These are phyloP conservation scores for Hesperia comma DNA, from an alignment of 2,888 invertebrate species.

Conservation along the genomic window DNA sequence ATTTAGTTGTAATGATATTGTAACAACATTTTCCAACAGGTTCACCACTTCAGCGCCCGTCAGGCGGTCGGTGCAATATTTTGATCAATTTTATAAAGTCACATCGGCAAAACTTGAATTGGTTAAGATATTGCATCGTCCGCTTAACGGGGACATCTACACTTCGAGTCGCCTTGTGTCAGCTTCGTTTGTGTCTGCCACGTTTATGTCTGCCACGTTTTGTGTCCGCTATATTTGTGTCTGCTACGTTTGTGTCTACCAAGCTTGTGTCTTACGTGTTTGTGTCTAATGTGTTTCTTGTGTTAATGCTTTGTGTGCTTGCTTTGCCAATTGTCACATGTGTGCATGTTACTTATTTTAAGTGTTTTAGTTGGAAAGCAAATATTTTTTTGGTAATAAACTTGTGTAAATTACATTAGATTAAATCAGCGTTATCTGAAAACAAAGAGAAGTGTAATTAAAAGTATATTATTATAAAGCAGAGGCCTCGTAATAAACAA, in stretches of 20 bases:
- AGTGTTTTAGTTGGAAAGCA: too few species aligned
- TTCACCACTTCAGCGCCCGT: conserved; percentile 50
- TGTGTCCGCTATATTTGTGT: neutral
- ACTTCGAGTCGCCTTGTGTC: conserved; percentile 44
- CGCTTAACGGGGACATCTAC: conserved; percentile 63
- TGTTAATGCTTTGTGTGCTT: conserved; percentile 39
- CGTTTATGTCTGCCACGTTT: conserved; percentile 1
- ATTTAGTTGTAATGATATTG: too few species aligned
- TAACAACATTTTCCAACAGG: conserved; percentile 4
- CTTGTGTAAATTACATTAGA: too few species aligned
- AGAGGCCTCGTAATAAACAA: too few species aligned
- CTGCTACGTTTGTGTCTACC: neutral
- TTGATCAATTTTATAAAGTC: conserved; percentile 78
- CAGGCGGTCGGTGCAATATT: conserved; percentile 81
- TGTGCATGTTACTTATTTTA: conserved; percentile 25
- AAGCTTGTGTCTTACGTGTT: too few species aligned
- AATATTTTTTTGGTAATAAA: too few species aligned
- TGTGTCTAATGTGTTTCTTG: conserved; percentile 32
- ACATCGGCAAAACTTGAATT: conserved; percentile 64
- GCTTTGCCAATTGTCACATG: conserved; percentile 24
- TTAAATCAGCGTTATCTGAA: too few species aligned
- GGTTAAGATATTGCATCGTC: conserved; percentile 84
- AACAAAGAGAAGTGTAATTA: too few species aligned
- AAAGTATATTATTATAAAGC: too few species aligned
- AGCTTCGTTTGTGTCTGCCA: conserved; percentile 10